phyloP scores from a whole-genome alignment of 2,113 vertebrate species.

The Odontesthes bonariensis region DNA sequence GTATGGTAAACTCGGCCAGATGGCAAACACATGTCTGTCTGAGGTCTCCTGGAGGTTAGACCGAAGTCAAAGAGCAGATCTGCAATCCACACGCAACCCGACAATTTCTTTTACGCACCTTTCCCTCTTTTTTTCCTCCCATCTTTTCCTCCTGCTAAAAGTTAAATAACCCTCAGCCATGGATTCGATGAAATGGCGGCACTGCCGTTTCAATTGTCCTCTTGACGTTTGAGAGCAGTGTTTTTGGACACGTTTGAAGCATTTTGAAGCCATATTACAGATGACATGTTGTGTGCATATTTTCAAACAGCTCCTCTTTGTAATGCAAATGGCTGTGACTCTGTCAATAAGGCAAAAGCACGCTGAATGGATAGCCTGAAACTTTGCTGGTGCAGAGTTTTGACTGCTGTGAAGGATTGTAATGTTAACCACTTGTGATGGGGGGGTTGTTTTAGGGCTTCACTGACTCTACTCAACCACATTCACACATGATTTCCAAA shows the following conservation, averaged over 20 bases:
- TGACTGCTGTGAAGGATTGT: constrained; percentile 74
- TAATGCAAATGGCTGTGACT: constrained; percentile 73
- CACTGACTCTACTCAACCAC: constrained; percentile 58
- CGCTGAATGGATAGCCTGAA: constrained; percentile 54
- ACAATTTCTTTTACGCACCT: constrained; percentile 2
- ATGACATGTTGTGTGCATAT: constrained; percentile 77
- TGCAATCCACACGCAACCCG: constrained; percentile 46
- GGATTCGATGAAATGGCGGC: constrained; percentile 47
- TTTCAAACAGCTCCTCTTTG: constrained; percentile 74
- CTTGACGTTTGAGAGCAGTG: constrained; percentile 37
- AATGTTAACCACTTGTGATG: constrained; percentile 80
- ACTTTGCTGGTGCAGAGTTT: constrained; percentile 56
- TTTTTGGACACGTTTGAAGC: constrained; percentile 70
- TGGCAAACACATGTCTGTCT: constrained; percentile 70
- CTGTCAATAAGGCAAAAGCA: constrained; percentile 69
- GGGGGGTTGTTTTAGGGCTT: constrained; percentile 72
- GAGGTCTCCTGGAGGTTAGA: constrained; percentile 52
- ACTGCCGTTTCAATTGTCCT: constrained; percentile 52
- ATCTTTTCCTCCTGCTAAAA: constrained; percentile 26
- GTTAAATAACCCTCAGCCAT: constrained; percentile 63
- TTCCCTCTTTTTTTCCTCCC: constrained; percentile 6
- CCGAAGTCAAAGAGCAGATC: constrained; percentile 69
- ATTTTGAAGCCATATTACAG: constrained; percentile 75
- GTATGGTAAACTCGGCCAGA: constrained; percentile 48
- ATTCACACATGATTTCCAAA: constrained; percentile 65